These are phyloP conservation scores for Plebejus melissa DNA, from an alignment of 2,888 invertebrate genomes.

Conservation along the genomic window DNA sequence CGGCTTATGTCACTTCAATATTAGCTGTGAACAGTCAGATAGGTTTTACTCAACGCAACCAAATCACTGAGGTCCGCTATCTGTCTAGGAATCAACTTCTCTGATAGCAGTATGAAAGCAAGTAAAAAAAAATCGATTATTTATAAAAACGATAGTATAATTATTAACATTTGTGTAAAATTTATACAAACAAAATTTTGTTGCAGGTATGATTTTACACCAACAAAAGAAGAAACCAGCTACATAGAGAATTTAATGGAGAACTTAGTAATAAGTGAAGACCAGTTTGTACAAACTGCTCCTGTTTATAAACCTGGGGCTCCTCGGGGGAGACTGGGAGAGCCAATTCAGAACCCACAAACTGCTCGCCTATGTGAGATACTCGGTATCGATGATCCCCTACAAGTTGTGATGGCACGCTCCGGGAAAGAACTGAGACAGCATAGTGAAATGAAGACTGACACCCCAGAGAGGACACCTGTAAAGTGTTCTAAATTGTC, in stretches of 20 bases:
- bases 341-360: slow-evolving; percentile 83
- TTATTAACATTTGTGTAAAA: not conserved
- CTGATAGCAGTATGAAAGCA: too few species aligned
- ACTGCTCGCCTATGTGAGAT: slow-evolving; percentile 82
- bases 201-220: slow-evolving; percentile 85
- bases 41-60: too few species aligned
- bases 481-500: slow-evolving; percentile 55
- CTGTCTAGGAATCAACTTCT: too few species aligned
- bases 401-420: slow-evolving; percentile 80
- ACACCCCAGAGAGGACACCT: slow-evolving; percentile 45
- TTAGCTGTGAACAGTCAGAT: too few species aligned
- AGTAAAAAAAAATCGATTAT: too few species aligned
- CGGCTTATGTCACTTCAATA: too few species aligned
- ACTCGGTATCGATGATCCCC: slow-evolving; percentile 89
- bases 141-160: too few species aligned
- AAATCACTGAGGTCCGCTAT: too few species aligned
- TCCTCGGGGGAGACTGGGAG: slow-evolving; percentile 60
- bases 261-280: slow-evolving; percentile 82
- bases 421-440: slow-evolving; percentile 63
- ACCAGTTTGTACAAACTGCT: slow-evolving; percentile 88
- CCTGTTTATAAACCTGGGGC: slow-evolving; percentile 75
- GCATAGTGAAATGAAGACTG: slow-evolving; percentile 33
- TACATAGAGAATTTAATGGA: slow-evolving; percentile 81
- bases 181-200: not conserved
- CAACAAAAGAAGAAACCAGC: slow-evolving; percentile 86